Conservation (phyloP, 2,797 vertebrate genomes). For the Steatocranus sp. region DNA sequence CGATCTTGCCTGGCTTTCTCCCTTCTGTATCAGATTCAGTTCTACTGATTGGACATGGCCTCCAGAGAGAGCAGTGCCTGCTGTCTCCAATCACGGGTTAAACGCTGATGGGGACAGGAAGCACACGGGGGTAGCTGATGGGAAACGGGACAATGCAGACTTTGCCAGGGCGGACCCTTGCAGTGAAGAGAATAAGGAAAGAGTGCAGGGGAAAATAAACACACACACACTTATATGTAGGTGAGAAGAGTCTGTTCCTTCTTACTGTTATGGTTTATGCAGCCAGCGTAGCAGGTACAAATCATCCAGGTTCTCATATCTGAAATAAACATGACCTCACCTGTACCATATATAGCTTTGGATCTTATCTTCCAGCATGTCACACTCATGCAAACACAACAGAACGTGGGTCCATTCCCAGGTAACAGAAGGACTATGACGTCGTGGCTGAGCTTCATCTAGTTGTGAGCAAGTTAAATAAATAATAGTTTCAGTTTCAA, state of each 20-base stretch:
- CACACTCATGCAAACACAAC: neutral
- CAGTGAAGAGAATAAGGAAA: neutral
- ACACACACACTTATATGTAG: neutral
- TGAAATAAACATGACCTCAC: neutral
- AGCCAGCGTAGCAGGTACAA: neutral
- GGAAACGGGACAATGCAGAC: neutral
- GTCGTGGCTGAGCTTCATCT: accelerated
- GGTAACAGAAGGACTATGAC: neutral
- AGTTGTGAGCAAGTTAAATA: neutral
- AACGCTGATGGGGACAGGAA: slow-evolving; percentile 26
- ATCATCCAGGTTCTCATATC: neutral
- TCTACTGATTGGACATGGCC: slow-evolving; percentile 50
- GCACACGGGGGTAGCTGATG: slow-evolving; percentile 24
- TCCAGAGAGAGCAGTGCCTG: slow-evolving; percentile 32
- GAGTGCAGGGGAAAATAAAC: neutral
- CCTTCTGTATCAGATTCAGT: slow-evolving; percentile 26
- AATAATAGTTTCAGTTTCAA: neutral
- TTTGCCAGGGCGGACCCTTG: slow-evolving; percentile 1
- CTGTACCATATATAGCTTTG: neutral
- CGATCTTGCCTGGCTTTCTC: slow-evolving; percentile 20
- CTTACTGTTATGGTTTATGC: neutral
- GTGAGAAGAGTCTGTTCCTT: neutral
- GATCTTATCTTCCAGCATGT: neutral
- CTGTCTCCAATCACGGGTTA: slow-evolving; percentile 48
- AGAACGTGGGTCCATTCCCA: neutral